Conservation (phyloP, 35 echinoderm and acorn worm species). For the Amphiura filiformis region DNA sequence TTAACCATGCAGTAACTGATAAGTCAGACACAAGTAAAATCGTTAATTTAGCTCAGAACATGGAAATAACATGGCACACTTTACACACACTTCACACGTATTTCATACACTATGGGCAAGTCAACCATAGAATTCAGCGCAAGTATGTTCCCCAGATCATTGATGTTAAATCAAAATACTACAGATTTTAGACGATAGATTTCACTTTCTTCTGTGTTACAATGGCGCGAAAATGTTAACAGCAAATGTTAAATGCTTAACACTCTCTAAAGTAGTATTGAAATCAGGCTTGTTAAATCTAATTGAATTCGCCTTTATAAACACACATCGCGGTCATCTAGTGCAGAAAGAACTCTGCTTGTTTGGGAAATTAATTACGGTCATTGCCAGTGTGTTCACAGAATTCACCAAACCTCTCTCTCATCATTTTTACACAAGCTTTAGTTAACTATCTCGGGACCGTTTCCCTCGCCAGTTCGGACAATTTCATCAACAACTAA, state of each 20-base stretch:
- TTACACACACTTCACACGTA: too few relatives aligned
- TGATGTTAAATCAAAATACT: too few relatives aligned
- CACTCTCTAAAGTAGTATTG: background rate
- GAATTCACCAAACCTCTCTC: background rate
- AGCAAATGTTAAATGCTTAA: constrained; percentile 12
- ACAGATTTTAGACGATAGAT: too few relatives aligned
- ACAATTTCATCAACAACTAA: background rate
- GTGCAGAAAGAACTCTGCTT: background rate
- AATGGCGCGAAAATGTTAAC: too few relatives aligned
- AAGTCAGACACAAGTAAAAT: too few relatives aligned
- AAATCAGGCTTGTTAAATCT: background rate
- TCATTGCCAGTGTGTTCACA: constrained; percentile 3
- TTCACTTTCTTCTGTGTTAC: too few relatives aligned
- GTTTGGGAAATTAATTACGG: background rate
- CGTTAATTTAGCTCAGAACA: too few relatives aligned
- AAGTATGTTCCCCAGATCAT: too few relatives aligned
- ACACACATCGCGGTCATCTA: constrained; percentile 1
- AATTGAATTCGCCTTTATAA: constrained; percentile 1
- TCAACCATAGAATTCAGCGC: too few relatives aligned
- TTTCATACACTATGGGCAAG: too few relatives aligned
- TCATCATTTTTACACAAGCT: background rate
- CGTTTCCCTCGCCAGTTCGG: background rate
- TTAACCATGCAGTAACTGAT: too few relatives aligned
- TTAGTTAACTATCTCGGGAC: background rate
- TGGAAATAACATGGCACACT: too few relatives aligned